These are phyloP conservation scores for Micronisus gabar DNA, from an alignment of 2,113 vertebrate genomes.

Conservation along the genomic window DNA sequence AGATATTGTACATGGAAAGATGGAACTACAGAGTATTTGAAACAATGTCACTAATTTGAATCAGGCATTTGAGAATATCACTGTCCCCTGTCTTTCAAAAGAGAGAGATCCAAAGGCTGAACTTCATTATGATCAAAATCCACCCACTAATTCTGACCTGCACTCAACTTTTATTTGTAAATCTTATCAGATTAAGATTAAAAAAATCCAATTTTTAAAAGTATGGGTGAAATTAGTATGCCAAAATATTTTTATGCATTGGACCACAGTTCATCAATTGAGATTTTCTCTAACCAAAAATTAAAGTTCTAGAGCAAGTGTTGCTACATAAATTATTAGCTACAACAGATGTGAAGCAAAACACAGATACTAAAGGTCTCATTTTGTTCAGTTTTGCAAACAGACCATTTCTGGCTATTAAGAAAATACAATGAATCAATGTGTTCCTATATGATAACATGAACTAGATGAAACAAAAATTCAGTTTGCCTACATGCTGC, in stretches of 20 bases:
- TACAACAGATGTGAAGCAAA: not conserved
- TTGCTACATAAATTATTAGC: not conserved
- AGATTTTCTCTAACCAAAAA: not conserved
- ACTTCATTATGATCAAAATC: not conserved
- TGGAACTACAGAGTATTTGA: not conserved
- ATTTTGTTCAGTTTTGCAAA: not conserved
- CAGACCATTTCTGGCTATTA: not conserved
- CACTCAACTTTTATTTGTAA: not conserved
- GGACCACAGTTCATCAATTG: not conserved
- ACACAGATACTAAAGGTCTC: not conserved
- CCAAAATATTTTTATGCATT: not conserved
- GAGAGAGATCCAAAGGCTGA: not conserved
- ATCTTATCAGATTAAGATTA: not conserved
- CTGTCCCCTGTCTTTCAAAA: not conserved
- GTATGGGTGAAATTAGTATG: not conserved
- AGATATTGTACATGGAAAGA: not conserved
- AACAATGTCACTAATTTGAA: not conserved
- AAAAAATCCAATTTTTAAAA: not conserved
- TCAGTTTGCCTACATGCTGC: not conserved
- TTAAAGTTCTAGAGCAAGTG: not conserved
- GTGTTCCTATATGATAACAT: not conserved
- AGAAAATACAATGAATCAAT: not conserved
- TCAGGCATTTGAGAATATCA: not conserved
- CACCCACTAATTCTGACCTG: not conserved
- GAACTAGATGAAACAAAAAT: not conserved